These are phyloP conservation scores for Mungos mungo DNA, from an alignment of 2,113 vertebrate genomes.

Conservation along the genomic window DNA sequence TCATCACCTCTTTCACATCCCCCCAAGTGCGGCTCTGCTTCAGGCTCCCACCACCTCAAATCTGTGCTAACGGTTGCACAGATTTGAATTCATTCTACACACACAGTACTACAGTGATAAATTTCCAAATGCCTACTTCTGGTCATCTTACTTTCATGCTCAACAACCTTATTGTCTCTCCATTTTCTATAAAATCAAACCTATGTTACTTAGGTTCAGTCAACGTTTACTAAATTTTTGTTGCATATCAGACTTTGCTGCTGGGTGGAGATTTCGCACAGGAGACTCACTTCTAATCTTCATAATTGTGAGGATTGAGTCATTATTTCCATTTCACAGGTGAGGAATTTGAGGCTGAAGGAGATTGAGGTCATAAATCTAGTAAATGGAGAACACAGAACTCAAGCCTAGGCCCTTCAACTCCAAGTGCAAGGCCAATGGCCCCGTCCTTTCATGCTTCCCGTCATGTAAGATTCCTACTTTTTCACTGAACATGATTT, in stretches of 20 bases:
- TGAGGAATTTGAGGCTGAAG: slow-evolving; percentile 1
- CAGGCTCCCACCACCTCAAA: background rate
- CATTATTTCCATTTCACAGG: background rate
- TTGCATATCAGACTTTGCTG: background rate
- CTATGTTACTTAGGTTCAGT: background rate
- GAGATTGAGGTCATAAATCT: slow-evolving; percentile 45
- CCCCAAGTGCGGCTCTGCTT: background rate
- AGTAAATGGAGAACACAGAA: background rate
- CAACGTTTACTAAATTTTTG: slow-evolving; percentile 18
- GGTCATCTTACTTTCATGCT: background rate
- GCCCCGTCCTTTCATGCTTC: background rate
- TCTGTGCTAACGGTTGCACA: background rate
- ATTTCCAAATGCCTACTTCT: background rate
- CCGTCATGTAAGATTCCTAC: background rate
- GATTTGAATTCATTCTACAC: background rate
- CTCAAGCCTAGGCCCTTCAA: background rate
- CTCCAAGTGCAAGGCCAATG: background rate
- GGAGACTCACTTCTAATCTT: background rate
- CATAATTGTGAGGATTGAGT: background rate
- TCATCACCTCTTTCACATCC: background rate
- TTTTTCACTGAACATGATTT: slow-evolving; percentile 53
- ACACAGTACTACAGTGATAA: background rate
- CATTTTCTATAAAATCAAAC: background rate
- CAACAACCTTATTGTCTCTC: background rate
- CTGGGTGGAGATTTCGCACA: background rate